phyloP scores from a whole-genome alignment of 2,888 invertebrate genomes.

The Drosophila niveifrons region DNA sequence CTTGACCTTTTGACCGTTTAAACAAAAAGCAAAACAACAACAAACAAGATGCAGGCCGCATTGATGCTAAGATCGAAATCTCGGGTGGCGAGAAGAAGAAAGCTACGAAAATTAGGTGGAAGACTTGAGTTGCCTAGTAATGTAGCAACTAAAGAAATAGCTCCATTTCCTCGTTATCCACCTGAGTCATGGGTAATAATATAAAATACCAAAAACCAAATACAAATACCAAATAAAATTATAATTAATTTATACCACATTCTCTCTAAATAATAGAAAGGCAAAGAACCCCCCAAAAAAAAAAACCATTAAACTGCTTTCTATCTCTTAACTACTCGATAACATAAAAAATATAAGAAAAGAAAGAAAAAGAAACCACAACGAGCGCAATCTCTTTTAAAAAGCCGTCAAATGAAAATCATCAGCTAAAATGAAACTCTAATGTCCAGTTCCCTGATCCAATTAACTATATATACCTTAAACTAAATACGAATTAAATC shows the following conservation, averaged over 20 bases:
- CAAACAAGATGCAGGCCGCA: slow-evolving; percentile 93
- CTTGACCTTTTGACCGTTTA: slow-evolving; percentile 39
- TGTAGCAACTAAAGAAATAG: slow-evolving; percentile 94
- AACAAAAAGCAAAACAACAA: slow-evolving; percentile 65
- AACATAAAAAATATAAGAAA: slow-evolving; percentile 26
- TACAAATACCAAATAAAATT: slow-evolving; percentile 83
- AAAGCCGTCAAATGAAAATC: slow-evolving; percentile 71
- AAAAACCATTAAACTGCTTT: slow-evolving; percentile 43
- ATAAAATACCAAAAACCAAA: slow-evolving; percentile 70
- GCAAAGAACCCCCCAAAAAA: slow-evolving; percentile 40
- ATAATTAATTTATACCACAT: slow-evolving; percentile 71
- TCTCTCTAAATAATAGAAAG: slow-evolving; percentile 60
- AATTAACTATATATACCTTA: slow-evolving; percentile 31
- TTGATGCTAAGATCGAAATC: slow-evolving; percentile 96
- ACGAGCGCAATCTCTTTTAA: slow-evolving; percentile 64
- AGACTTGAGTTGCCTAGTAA: slow-evolving; percentile 93
- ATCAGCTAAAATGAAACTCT: slow-evolving; percentile 67
- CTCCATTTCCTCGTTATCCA: slow-evolving; percentile 95
- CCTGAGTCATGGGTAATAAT: slow-evolving; percentile 90
- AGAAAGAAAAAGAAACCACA: slow-evolving; percentile 30
- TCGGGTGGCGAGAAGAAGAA: slow-evolving; percentile 93
- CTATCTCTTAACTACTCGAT: slow-evolving; percentile 28
- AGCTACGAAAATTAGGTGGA: slow-evolving; percentile 91
- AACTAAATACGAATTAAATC: slow-evolving; percentile 24
- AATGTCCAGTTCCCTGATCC: slow-evolving; percentile 47